These are phyloP conservation scores for Steatornis caripensis DNA, from an alignment of 2,113 vertebrate genomes.

Conservation along the genomic window DNA sequence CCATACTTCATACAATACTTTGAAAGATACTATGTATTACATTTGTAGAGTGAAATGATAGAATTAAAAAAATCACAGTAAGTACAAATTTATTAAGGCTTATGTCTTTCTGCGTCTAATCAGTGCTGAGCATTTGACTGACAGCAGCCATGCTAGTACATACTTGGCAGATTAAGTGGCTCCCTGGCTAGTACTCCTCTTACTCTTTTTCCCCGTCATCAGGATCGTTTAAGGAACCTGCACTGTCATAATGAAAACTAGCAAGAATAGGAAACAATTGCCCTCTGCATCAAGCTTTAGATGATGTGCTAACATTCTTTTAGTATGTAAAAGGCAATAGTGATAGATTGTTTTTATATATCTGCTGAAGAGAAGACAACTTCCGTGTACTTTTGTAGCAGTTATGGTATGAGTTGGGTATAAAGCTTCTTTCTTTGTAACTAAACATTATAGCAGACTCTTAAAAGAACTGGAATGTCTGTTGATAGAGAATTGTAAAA, in stretches of 20 bases:
- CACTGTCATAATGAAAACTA: background rate
- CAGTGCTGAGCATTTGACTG: background rate
- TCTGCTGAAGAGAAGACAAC: background rate
- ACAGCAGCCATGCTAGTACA: background rate
- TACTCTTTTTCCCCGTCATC: background rate
- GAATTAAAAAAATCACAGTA: background rate
- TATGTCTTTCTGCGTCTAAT: background rate
- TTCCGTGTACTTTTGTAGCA: background rate
- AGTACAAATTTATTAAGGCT: background rate
- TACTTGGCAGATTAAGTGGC: background rate
- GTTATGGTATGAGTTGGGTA: fast-evolving
- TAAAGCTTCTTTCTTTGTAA: background rate
- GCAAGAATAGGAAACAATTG: background rate
- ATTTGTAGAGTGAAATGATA: background rate
- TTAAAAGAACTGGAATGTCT: background rate
- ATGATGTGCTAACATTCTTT: background rate
- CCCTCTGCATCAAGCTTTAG: background rate
- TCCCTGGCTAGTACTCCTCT: background rate
- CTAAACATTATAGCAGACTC: background rate
- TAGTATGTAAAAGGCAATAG: background rate
- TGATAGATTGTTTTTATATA: background rate
- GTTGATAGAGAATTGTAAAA: background rate
- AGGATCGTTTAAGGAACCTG: background rate
- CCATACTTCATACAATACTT: background rate
- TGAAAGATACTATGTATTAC: background rate